Base-by-base conservation (phyloP, 2,797 vertebrate species). In the Coranthus polyacanthus region DNA sequence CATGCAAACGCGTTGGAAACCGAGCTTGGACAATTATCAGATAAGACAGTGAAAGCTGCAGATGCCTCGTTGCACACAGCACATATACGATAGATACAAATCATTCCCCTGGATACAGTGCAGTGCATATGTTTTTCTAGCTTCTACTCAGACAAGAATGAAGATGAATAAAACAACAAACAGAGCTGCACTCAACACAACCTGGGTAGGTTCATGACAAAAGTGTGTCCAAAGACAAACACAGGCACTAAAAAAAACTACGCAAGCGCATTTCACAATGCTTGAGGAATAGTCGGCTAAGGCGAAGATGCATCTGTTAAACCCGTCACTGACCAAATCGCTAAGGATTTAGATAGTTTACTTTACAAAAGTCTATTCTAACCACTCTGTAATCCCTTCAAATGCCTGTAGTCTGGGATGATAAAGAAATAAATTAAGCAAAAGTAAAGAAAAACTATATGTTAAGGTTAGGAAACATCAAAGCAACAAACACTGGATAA, bases 71-170 rank as follows among this genome's bases (percentile, higher is more conserved):
- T 59, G 42, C 15, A 45, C 15, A 57, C 26, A 26, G 42, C 15
- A 43, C 34, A 64, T 6, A 71, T 12, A 47, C 17, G 29, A 22
- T 4, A 15, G 16, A 22, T n/a, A n/a, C n/a, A n/a, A n/a, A n/a
- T n/a, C n/a, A n/a, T n/a, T 64, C 6, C 58, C 43, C 50, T 41
- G 18, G 17, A 53, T 16, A 58, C 12, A 6, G 6, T 39, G 12
- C 9, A 5, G 5, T 22, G 6, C 29, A 16, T 32, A 36, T 60
- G 7, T 73, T 54, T 42, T 65, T 77, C 15, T 12, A 34, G 46
- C n/a, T 44, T 29, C 1, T 62, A 37, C 64, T 75, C 66, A 74
- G 12, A 53, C 59, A 26, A 71, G 70, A 74, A n/a, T 37, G n/a
- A 57, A 18, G 12, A 43, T 15, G 2, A 58, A 53, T 22, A 43